Evolutionary conservation across 2,797 vertebrate species (phyloP).

Genomic region (Argentina silus): DNA sequence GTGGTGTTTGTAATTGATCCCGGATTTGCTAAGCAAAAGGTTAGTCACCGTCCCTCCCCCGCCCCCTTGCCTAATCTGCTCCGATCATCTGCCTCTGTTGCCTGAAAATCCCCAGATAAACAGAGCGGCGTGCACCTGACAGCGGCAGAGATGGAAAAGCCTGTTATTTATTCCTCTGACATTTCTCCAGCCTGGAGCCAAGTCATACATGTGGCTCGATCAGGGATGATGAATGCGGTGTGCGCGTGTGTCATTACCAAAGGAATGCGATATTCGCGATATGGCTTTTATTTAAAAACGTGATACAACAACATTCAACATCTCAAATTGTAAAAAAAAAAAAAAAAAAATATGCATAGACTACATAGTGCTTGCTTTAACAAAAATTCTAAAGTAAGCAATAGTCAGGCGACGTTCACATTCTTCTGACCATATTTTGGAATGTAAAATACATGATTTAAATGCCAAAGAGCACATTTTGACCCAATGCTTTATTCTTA

Average conservation of each 20-base stretch:
- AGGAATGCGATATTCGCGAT: too few relatives aligned
- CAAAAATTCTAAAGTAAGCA: too few relatives aligned
- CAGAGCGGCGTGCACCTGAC: constrained; percentile 68
- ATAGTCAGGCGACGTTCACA: too few relatives aligned
- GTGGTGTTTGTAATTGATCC: constrained; percentile 99
- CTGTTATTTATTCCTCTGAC: constrained; percentile 80
- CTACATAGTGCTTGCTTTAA: too few relatives aligned
- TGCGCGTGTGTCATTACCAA: constrained; percentile 1
- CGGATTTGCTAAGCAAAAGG: constrained; percentile 99
- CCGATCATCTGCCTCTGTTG: constrained; percentile 73
- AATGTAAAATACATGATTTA: too few relatives aligned
- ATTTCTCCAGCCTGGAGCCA: constrained; percentile 75
- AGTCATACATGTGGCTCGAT: constrained; percentile 65
- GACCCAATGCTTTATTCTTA: too few relatives aligned
- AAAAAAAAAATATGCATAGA: too few relatives aligned
- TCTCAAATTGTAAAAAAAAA: too few relatives aligned
- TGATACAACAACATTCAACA: too few relatives aligned
- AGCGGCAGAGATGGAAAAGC: constrained; percentile 74
- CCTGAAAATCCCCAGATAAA: constrained; percentile 79
- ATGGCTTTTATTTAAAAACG: too few relatives aligned
- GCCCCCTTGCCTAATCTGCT: constrained; percentile 67
- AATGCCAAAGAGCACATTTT: too few relatives aligned
- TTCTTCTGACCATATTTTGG: too few relatives aligned
- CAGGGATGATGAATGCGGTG: constrained; percentile 63
- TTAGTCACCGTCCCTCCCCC: constrained; percentile 62